These are phyloP conservation scores for Drosophila gaucha DNA, from an alignment of 2,888 invertebrate genomes.

Conservation along the genomic window DNA sequence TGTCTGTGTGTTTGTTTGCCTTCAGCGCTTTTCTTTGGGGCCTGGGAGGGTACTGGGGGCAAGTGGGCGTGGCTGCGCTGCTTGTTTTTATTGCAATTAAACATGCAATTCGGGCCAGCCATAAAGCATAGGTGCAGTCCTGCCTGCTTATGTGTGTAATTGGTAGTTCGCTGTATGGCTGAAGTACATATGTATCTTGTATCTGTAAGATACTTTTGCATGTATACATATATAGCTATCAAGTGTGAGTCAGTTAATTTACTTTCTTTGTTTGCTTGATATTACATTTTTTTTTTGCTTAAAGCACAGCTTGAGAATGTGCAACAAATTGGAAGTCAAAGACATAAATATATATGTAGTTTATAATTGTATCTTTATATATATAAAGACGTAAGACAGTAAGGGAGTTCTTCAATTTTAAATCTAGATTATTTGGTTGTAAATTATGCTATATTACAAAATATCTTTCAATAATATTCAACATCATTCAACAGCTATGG, in stretches of 20 bases:
- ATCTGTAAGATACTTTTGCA: slow-evolving; percentile 18
- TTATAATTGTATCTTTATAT: too few relatives aligned
- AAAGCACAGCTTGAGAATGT: not conserved
- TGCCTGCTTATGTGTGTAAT: slow-evolving; percentile 40
- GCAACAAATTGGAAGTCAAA: not conserved
- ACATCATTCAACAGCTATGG: too few relatives aligned
- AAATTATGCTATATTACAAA: too few relatives aligned
- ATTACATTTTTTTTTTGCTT: slow-evolving; percentile 1
- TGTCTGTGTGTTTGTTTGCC: slow-evolving; percentile 23
- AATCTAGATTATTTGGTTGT: too few relatives aligned
- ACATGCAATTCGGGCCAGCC: slow-evolving; percentile 74
- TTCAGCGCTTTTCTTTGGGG: slow-evolving; percentile 25
- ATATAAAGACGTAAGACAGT: too few relatives aligned
- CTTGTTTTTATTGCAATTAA: slow-evolving; percentile 75
- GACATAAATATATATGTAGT: not conserved
- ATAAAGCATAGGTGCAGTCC: slow-evolving; percentile 62
- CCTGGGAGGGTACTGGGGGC: not conserved
- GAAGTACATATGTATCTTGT: slow-evolving; percentile 6
- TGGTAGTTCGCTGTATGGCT: slow-evolving; percentile 13
- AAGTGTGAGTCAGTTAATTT: slow-evolving; percentile 48
- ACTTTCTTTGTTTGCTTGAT: slow-evolving; percentile 34
- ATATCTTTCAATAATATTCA: too few relatives aligned
- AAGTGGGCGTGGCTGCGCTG: slow-evolving; percentile 43
- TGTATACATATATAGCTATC: not conserved
- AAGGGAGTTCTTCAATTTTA: too few relatives aligned